Evolutionary conservation across 2,113 vertebrate species (phyloP).

Genomic region (Microtus oregoni): DNA sequence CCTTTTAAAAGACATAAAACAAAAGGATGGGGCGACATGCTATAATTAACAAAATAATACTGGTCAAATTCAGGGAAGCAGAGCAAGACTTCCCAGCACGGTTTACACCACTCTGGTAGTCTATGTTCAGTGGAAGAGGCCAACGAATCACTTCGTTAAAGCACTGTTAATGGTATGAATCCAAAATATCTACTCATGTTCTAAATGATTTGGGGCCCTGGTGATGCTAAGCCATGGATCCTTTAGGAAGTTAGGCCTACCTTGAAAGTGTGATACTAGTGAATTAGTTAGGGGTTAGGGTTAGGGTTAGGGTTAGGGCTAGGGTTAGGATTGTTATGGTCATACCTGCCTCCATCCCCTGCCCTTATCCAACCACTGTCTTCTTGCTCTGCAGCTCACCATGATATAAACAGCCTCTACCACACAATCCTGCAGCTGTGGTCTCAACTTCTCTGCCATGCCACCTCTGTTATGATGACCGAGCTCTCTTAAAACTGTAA

Average conservation of each 20-base stretch:
- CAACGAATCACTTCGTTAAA: not conserved
- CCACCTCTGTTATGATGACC: not conserved
- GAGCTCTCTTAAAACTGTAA: not conserved
- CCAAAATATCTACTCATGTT: not conserved
- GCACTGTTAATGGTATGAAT: not conserved
- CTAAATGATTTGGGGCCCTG: not conserved
- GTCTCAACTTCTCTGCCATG: not conserved
- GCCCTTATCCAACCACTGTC: not conserved
- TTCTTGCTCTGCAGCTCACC: not conserved
- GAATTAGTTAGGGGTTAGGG: not conserved
- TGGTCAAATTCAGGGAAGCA: rapidly evolving
- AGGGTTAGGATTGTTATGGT: no score
- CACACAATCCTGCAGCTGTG: not conserved
- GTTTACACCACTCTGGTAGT: not conserved
- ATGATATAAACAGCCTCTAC: not conserved
- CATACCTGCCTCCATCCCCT: no score
- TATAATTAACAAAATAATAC: not conserved
- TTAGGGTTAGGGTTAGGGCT: no score
- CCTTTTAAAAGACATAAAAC: not conserved
- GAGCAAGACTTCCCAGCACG: not conserved
- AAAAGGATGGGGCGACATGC: not conserved
- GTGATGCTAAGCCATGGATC: not conserved
- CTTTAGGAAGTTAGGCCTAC: not conserved
- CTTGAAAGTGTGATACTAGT: not conserved
- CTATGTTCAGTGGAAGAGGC: not conserved